phyloP scores from a whole-genome alignment of 2,797 vertebrate genomes.

The Helostoma temminkii region DNA sequence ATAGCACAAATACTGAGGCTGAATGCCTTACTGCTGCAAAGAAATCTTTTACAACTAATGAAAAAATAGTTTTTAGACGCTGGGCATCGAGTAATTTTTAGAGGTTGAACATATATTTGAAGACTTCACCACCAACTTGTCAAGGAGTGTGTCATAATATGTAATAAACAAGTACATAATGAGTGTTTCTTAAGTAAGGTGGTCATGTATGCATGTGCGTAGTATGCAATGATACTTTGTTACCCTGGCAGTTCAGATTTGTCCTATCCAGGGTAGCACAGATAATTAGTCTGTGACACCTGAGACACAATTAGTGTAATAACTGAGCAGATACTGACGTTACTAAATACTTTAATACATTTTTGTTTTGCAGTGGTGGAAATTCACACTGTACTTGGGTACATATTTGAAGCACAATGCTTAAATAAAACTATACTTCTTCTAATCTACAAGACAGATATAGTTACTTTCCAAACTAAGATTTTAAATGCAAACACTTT shows the following conservation, averaged over 20 bases:
- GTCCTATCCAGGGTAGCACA: background rate
- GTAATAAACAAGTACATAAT: background rate
- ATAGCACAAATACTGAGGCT: background rate
- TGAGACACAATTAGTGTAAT: background rate
- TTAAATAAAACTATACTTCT: too few species aligned
- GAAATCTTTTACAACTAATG: slow-evolving; percentile 10
- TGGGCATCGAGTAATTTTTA: background rate
- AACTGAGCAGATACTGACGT: background rate
- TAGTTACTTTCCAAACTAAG: too few species aligned
- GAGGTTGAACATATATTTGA: background rate
- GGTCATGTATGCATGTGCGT: background rate
- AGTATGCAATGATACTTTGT: background rate
- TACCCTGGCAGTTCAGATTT: slow-evolving; percentile 1
- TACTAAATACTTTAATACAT: background rate
- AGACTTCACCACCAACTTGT: slow-evolving; percentile 3
- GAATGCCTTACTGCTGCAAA: background rate
- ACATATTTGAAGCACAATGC: background rate
- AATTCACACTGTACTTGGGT: background rate
- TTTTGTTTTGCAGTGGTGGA: background rate
- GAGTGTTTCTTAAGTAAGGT: background rate
- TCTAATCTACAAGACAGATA: too few species aligned
- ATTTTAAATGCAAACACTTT: too few species aligned
- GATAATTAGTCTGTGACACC: background rate
- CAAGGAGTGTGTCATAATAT: background rate
- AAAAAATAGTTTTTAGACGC: background rate